These are phyloP conservation scores for Machimus atricapillus DNA, from an alignment of 2,888 invertebrate genomes.

Conservation along the genomic window DNA sequence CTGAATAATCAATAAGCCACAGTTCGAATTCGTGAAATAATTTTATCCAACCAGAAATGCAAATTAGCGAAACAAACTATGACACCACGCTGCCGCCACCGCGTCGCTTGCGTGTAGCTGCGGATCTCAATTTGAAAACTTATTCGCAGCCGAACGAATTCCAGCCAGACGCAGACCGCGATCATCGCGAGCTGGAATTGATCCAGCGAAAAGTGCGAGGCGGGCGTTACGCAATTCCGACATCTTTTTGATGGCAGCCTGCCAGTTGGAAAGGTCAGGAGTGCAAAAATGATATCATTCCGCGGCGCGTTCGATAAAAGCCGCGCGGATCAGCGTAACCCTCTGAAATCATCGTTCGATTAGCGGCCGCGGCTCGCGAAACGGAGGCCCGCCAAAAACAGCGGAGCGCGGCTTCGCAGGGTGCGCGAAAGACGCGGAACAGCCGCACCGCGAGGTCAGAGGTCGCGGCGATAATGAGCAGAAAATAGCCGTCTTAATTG, in stretches of 20 bases:
- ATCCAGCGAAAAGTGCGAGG: no score
- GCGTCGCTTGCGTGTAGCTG: not conserved
- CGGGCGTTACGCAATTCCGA: not conserved
- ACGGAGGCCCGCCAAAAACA: not conserved
- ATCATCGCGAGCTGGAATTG: not conserved
- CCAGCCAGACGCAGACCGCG: not conserved
- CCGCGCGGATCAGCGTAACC: not conserved
- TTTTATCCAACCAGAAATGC: not conserved
- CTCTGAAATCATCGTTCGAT: not conserved
- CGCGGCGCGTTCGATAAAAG: not conserved
- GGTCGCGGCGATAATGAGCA: not conserved
- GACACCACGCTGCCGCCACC: no score
- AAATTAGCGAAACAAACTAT: not conserved
- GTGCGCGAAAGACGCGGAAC: not conserved
- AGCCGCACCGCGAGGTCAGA: not conserved
- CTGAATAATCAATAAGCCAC: not conserved
- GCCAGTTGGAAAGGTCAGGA: constrained; percentile 18
- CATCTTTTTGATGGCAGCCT: not conserved
- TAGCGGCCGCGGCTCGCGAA: not conserved
- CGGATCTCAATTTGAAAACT: not conserved
- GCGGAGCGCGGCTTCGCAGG: not conserved
- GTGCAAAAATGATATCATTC: constrained; percentile 29
- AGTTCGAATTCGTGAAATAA: not conserved
- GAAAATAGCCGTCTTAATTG: not conserved
- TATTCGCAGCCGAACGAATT: not conserved